A percentile compares a stretch with the other conserved stretches of the same genome.
Evolutionary conservation across 1,140 invertebrate genomes (phyloP).

Genomic region (Hylaeus anthracinus): DNA sequence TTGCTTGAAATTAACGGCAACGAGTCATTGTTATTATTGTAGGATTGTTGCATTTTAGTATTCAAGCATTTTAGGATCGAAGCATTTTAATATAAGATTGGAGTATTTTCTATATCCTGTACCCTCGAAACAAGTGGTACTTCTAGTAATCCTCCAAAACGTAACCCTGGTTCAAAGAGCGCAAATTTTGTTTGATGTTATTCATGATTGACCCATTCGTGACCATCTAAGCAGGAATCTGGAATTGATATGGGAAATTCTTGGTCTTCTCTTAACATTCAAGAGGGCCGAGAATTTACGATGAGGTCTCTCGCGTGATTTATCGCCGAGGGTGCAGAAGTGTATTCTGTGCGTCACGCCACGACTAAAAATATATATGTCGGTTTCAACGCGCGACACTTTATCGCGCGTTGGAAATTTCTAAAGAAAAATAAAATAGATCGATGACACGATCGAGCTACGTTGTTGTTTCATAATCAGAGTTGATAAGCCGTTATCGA

Average conservation of each 20-base stretch:
- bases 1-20: too few species aligned
- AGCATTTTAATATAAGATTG: too few species aligned
- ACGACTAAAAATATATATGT: conserved; percentile 23
- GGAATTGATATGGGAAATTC: not conserved
- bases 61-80: too few species aligned
- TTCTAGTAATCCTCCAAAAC: too few species aligned
- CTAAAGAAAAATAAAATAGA: not conserved
- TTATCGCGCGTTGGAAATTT: conserved; percentile 16
- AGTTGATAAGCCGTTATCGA: not conserved
- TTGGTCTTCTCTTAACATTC: conserved; percentile 2
- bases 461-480: not conserved
- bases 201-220: too few species aligned
- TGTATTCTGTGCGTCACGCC: conserved; percentile 35
- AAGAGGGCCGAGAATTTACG: conserved; percentile 9
- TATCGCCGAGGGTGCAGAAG: conserved; percentile 36
- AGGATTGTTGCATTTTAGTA: too few species aligned
- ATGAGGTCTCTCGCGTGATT: conserved; percentile 2
- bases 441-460: not conserved
- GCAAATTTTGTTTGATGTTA: too few species aligned
- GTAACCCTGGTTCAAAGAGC: too few species aligned
- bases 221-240: not conserved
- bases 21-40: too few species aligned
- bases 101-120: too few species aligned
- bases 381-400: conserved; percentile 26
- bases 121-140: too few species aligned